Evolutionary conservation across 2,113 vertebrate species (phyloP), one percentile per base, ranked within the genome.

Genomic region (Xerus inauris): DNA sequence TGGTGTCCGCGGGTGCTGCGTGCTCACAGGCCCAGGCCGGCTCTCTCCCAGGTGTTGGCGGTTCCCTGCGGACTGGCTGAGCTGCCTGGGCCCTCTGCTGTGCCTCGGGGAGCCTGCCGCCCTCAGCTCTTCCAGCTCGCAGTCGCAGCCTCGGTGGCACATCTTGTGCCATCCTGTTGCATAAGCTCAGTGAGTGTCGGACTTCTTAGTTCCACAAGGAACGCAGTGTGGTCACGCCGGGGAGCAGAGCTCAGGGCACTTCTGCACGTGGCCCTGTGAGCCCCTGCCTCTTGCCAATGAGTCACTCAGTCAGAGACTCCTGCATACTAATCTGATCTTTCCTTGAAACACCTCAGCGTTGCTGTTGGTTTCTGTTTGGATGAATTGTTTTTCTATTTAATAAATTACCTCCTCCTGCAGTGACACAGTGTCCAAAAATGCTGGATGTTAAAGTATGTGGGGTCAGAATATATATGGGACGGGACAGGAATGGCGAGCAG

Each of bases 301-400:
- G 91, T 93, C 19, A 59, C 67, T 54, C 62, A 38, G 65, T 86
- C 62, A 73, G 24, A 80, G 73, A 80, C 28, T 79, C 42, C 71
- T 9, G n/a, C 85, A 35, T 47, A 32, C 51, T 69, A 83, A 57
- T 49, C 72, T 79, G 19, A 64, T 71, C 49, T 67, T 64, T 89
- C 40, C 38, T 84, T 92, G 69, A 94, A 92, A 64, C 57, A 54
- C 19, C 47, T 59, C 82, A 42, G 49, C 75, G 19, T 38, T 92
- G 32, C 16, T 62, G 2, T 87, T 94, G 24, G 10, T 40, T 93
- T 81, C 19, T 75, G 0, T 67, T 45, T 89, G 42, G 38, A 88
- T 96, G 73, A 42, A 81, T 54, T 80, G 20, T 38, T 87, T 89
- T 90, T 62, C 62, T 81, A 14, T 45, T 95, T 90, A 72, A 69